Evolutionary conservation across 2,797 vertebrate species (phyloP).

Genomic region (Hydrolagus colliei): DNA sequence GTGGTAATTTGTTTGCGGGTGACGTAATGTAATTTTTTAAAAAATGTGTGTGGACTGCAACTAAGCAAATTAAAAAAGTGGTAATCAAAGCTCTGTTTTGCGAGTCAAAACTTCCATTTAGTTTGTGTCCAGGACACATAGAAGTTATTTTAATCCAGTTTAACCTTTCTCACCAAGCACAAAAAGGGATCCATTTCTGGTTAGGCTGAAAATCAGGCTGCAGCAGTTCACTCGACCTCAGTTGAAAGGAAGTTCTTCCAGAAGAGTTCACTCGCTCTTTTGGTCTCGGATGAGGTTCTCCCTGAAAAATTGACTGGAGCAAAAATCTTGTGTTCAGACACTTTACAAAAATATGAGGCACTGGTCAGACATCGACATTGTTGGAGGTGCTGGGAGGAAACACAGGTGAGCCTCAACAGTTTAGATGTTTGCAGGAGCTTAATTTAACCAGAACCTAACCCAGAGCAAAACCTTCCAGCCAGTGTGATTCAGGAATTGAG

Average conservation of each 20-base stretch:
- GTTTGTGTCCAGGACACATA: neutral
- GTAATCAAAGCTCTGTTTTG: neutral
- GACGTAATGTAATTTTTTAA: no score
- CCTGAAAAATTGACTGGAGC: neutral
- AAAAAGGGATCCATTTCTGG: neutral
- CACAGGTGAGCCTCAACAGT: neutral
- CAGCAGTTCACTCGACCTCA: neutral
- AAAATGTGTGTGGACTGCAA: neutral
- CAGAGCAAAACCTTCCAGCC: neutral
- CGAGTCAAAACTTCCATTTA: neutral
- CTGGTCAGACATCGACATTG: no score
- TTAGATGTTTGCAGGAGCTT: neutral
- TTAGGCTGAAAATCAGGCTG: neutral
- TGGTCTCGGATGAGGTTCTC: neutral
- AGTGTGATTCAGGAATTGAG: neutral
- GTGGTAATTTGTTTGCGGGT: no score
- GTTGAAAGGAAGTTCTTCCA: neutral
- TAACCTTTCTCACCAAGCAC: neutral
- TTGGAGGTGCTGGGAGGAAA: neutral
- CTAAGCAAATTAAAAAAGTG: neutral
- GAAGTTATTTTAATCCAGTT: neutral
- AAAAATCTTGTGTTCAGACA: neutral
- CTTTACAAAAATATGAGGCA: neutral
- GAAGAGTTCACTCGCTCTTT: neutral
- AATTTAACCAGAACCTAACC: constrained; percentile 12